Evolutionary conservation across 1,140 invertebrate species (phyloP), one percentile per base, ranked within the genome.

Genomic region (Aethina tumida): DNA sequence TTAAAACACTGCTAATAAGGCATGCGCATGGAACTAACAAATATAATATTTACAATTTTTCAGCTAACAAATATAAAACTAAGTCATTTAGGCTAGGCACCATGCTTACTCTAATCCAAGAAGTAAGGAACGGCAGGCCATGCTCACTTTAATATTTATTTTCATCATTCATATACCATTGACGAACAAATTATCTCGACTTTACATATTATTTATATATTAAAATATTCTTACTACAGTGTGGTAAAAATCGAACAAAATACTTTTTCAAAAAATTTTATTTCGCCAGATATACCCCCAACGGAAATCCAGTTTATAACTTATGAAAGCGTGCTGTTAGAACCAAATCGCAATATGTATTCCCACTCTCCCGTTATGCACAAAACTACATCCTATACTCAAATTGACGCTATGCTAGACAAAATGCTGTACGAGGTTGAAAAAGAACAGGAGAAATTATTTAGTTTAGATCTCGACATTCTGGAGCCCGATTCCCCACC

Each of bases 191-290:
- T 32, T 26, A 36, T 24, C 15, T 14, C 22, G 15, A n/a, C 20
- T 30, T 10, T 42, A 28, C 27, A 22, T 28, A n/a, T n/a, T n/a
- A n/a, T n/a, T n/a, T n/a, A n/a, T n/a, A n/a, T n/a, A n/a, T n/a
- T n/a, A n/a, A 54, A 53, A 53, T 60, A 56, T 59, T 60, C 55
- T 61, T 58, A 61, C 55, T 57, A 30, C 58, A 56, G 50, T 38
- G 27, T 48, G 49, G 48, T 56, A 55, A 55, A 56, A 49, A 45
- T 39, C 13, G 20, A 26, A 12, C n/a, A n/a, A 28, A 17, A 40
- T 33, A 21, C 16, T 13, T 15, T 16, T 41, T 8, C 14, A 12
- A 18, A 29, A 30, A 24, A 14, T 44, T 45, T 14, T n/a, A n/a
- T 38, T 41, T 39, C 27, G 24, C 10, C 15, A 43, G 26, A 42